phyloP scores from a whole-genome alignment of 2,888 invertebrate genomes.

The Thera obeliscata region DNA sequence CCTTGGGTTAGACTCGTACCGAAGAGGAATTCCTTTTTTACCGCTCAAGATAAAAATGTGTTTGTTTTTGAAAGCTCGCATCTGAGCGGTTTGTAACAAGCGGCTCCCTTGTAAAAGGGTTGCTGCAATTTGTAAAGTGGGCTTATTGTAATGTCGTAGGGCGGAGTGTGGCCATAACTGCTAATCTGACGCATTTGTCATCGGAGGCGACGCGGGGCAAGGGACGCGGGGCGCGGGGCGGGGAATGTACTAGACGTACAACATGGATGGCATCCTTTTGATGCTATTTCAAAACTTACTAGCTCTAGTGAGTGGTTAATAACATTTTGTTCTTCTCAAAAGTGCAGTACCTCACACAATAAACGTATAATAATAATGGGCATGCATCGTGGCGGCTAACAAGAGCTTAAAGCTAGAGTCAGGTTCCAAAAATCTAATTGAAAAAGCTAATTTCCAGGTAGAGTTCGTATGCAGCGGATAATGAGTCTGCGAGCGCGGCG shows the following conservation, averaged over 20 bases:
- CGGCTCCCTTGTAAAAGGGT: constrained; percentile 5
- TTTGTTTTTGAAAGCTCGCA: constrained; percentile 10
- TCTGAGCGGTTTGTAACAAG: constrained; percentile 13
- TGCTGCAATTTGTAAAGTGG: constrained; percentile 12
- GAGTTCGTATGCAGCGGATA: constrained; percentile 2
- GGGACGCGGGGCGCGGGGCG: too few relatives aligned
- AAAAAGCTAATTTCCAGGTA: neutral
- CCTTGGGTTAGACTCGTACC: too few relatives aligned
- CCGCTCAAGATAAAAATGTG: constrained; percentile 1
- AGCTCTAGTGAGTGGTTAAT: neutral
- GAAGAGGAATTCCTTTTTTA: neutral
- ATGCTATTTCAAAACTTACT: neutral
- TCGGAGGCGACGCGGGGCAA: neutral
- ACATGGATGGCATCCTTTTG: neutral
- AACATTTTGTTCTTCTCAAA: neutral
- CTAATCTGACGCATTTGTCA: constrained; percentile 27
- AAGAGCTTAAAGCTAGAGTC: neutral
- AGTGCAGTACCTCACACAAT: too few relatives aligned
- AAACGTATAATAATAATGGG: neutral
- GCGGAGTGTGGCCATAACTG: neutral
- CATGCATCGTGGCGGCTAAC: neutral
- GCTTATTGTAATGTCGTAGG: constrained; percentile 1
- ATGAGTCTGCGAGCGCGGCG: neutral
- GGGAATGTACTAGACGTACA: neutral
- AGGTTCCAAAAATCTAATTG: neutral